Evolutionary conservation across 2,888 invertebrate genomes (phyloP).

Genomic region (Dermolepida albohirtum): DNA sequence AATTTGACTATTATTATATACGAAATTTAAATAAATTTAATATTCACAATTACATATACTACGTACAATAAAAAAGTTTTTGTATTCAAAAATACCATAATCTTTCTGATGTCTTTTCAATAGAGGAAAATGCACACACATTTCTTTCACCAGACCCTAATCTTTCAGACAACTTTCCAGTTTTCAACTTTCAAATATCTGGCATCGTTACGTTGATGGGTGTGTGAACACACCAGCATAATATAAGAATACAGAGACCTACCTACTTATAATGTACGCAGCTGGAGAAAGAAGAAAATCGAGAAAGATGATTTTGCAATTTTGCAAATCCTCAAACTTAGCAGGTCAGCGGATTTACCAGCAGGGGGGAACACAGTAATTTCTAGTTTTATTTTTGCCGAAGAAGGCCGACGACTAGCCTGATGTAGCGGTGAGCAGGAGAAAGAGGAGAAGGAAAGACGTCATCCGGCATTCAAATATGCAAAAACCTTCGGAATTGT

Average conservation of each 20-base stretch:
- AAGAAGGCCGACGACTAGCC: constrained; percentile 13
- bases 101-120: constrained; percentile 19
- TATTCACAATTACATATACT: too few species aligned
- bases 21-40: too few species aligned
- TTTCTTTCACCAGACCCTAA: constrained; percentile 14
- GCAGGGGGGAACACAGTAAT: constrained; percentile 8
- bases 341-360: constrained; percentile 37
- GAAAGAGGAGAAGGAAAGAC: background rate
- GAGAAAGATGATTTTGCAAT: constrained; percentile 31
- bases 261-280: background rate
- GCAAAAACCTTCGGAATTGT: constrained; percentile 40
- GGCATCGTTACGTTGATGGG: constrained; percentile 31
- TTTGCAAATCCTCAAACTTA: constrained; percentile 36
- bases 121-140: constrained; percentile 16
- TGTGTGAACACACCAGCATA: background rate
- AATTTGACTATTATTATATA: too few species aligned
- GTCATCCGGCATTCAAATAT: constrained; percentile 31
- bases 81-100: constrained; percentile 18
- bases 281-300: constrained; percentile 14
- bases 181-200: constrained; percentile 24
- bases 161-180: constrained; percentile 29
- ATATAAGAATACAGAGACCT: constrained; percentile 8
- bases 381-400: background rate
- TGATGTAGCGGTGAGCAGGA: background rate
- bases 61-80: too few species aligned